Conservation (phyloP, 2,888 invertebrate genomes). For the Pedicia rivosa region DNA sequence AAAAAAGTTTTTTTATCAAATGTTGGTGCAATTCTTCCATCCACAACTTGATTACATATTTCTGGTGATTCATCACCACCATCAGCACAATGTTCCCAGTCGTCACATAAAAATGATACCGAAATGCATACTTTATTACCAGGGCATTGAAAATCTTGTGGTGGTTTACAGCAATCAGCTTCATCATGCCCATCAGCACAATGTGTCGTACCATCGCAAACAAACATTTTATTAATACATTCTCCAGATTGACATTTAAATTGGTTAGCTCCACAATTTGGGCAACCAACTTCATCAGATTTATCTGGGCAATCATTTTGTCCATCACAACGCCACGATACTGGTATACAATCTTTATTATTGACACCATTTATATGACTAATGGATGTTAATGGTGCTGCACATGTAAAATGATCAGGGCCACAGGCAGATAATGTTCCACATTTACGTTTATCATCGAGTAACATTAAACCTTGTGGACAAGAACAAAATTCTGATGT, state of each 20-base stretch:
- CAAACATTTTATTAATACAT: conserved; percentile 42
- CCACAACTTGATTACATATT: conserved; percentile 36
- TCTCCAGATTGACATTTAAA: conserved; percentile 40
- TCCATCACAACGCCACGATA: conserved; percentile 54
- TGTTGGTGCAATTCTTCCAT: conserved; percentile 30
- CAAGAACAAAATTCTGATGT: conserved; percentile 56
- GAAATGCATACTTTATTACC: conserved; percentile 58
- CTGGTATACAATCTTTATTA: conserved; percentile 50
- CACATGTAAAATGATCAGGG: conserved; percentile 54
- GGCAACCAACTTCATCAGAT: conserved; percentile 61
- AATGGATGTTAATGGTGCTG: conserved; percentile 26
- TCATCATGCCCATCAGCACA: conserved; percentile 56
- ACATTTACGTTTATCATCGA: conserved; percentile 48
- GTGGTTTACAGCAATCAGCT: conserved; percentile 45
- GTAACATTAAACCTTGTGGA: conserved; percentile 48
- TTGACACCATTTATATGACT: conserved; percentile 17
- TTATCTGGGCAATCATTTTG: conserved; percentile 70
- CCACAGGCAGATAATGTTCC: conserved; percentile 52
- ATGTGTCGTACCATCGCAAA: conserved; percentile 46
- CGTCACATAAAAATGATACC: conserved; percentile 52
- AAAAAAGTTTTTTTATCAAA: conserved; percentile 38
- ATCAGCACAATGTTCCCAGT: conserved; percentile 61
- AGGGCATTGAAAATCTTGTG: conserved; percentile 51
- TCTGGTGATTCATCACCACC: conserved; percentile 60
- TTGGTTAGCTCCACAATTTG: conserved; percentile 50